A percentile compares a stretch with the other conserved stretches of the same genome.
These are phyloP conservation scores for Prinia subflava DNA, from an alignment of 2,113 vertebrate species.

Conservation along the genomic window DNA sequence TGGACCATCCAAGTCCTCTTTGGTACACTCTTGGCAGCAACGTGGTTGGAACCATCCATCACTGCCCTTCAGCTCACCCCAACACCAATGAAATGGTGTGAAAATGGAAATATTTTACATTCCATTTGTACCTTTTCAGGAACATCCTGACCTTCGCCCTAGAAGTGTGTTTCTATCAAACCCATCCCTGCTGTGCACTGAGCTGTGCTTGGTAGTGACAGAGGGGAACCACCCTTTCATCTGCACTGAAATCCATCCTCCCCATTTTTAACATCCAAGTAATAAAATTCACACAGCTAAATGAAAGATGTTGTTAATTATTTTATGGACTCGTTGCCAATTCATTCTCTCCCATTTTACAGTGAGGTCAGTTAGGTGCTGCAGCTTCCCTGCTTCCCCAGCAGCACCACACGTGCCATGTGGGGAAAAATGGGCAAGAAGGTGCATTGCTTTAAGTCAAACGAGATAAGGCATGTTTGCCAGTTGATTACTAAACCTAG, in stretches of 20 bases:
- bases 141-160: neutral
- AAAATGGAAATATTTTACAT: neutral
- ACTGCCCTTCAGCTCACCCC: neutral
- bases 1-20: no score
- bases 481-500: slow-evolving; percentile 35
- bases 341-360: neutral
- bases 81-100: accelerated
- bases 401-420: accelerated
- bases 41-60: neutral
- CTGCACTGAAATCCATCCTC: slow-evolving; percentile 22
- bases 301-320: slow-evolving; percentile 62
- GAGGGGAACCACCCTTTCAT: neutral
- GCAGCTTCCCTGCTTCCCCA: neutral
- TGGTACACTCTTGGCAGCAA: neutral
- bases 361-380: neutral
- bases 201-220: neutral
- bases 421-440: neutral
- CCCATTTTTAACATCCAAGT: neutral
- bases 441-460: slow-evolving; percentile 2
- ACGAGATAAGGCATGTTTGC: neutral
- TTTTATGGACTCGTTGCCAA: neutral
- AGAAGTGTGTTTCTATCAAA: neutral
- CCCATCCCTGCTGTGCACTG: neutral
- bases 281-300: slow-evolving; percentile 60
- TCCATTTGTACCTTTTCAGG: neutral